Conservation (phyloP, 2,888 invertebrate genomes). For the Physocephala rufipes region DNA sequence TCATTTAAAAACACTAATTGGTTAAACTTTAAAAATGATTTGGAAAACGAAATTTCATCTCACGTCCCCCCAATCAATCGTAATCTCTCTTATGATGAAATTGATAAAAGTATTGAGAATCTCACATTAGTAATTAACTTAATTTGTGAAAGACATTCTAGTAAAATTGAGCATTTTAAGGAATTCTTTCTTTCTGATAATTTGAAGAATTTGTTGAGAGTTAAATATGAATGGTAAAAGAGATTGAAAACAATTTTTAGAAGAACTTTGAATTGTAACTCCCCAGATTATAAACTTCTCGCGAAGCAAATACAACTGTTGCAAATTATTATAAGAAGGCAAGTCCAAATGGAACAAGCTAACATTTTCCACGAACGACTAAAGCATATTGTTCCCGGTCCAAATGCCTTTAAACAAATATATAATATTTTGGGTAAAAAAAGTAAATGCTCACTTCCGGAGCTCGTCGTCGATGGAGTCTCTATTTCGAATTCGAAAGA, state of each 20-base stretch:
- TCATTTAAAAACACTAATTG: conserved; percentile 23
- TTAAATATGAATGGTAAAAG: conserved; percentile 4
- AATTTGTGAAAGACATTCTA: not conserved
- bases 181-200: conserved; percentile 7
- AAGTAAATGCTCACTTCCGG: no score
- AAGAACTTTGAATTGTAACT: no score
- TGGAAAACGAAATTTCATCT: not conserved
- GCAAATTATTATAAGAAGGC: no score
- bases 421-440: no score
- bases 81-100: not conserved
- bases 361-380: no score
- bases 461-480: no score
- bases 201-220: not conserved
- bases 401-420: no score
- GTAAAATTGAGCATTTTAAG: not conserved
- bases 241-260: not conserved
- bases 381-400: no score
- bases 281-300: no score
- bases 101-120: not conserved
- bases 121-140: not conserved
- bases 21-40: not conserved
- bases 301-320: no score
- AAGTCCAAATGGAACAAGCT: no score
- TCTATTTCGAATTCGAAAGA: no score
- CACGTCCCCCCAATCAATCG: not conserved